A percentile compares a stretch with the other conserved stretches of the same genome.
Evolutionary conservation across 2,888 invertebrate species (phyloP).

Genomic region (Diloba caeruleocephala): DNA sequence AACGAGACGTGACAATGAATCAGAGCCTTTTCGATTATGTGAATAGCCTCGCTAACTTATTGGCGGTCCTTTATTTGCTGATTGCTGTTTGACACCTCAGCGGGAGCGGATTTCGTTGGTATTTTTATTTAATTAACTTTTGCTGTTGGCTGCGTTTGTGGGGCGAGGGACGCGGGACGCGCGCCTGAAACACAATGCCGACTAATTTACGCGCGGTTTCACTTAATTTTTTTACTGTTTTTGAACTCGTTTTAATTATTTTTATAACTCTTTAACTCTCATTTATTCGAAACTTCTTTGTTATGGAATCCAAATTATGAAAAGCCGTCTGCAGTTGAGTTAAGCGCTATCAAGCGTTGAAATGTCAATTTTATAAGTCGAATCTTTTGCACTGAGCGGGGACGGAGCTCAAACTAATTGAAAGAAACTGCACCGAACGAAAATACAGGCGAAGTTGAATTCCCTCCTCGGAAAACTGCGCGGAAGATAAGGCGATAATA

Average conservation of each 20-base stretch:
- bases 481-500: constrained; percentile 85
- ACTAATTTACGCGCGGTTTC: constrained; percentile 80
- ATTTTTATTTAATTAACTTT: constrained; percentile 85
- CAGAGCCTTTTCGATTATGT: constrained; percentile 84
- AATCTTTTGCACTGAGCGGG: constrained; percentile 42
- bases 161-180: constrained; percentile 57
- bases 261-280: constrained; percentile 58
- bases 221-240: constrained; percentile 64
- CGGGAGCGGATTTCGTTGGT: constrained; percentile 76
- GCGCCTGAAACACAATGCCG: constrained; percentile 75
- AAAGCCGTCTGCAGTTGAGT: constrained; percentile 28
- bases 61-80: constrained; percentile 85
- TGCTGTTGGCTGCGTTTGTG: constrained; percentile 70
- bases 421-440: constrained; percentile 78
- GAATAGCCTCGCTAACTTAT: constrained; percentile 86
- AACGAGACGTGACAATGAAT: constrained; percentile 88
- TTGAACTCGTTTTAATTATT: constrained; percentile 66
- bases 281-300: constrained; percentile 51
- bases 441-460: constrained; percentile 75
- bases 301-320: constrained; percentile 41
- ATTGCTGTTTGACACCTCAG: constrained; percentile 85
- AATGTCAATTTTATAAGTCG: constrained; percentile 49
- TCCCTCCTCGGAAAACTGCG: constrained; percentile 74
- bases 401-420: constrained; percentile 66
- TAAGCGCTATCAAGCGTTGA: constrained; percentile 35